These are phyloP conservation scores for Caenorhabditis sp. DNA, from an alignment of 2,888 invertebrate genomes.

Conservation along the genomic window DNA sequence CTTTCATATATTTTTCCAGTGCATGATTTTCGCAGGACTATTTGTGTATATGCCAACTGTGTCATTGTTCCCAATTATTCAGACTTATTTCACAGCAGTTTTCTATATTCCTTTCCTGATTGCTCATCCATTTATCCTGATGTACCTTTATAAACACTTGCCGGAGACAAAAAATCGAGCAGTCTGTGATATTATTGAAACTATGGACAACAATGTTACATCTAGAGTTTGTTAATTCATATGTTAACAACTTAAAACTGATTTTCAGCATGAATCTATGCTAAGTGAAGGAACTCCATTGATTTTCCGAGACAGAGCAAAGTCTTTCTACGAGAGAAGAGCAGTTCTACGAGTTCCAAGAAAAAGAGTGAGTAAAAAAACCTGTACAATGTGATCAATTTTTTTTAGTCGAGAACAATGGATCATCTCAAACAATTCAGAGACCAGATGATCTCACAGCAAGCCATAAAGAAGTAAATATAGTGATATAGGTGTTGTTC, in stretches of 20 bases:
- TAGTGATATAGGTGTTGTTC: too few species aligned
- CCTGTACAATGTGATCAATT: too few species aligned
- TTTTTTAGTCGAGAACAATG: background rate
- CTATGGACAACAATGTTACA: conserved; percentile 40
- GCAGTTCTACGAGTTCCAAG: background rate
- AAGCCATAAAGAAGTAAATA: background rate
- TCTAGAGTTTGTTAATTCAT: conserved; percentile 32
- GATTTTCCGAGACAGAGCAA: background rate
- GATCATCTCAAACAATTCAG: background rate
- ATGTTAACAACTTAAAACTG: conserved; percentile 7
- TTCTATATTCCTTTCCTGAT: conserved; percentile 31
- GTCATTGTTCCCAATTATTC: conserved; percentile 33
- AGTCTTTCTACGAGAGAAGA: background rate
- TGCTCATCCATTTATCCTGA: conserved; percentile 17
- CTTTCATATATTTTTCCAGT: conserved; percentile 33
- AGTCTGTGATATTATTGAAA: conserved; percentile 46
- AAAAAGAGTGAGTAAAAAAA: conserved; percentile 5
- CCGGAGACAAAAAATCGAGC: conserved; percentile 43
- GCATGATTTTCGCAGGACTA: conserved; percentile 18
- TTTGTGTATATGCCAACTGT: conserved; percentile 17
- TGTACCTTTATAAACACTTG: conserved; percentile 20
- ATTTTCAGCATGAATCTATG: conserved; percentile 1
- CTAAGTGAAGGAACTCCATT: conserved; percentile 6
- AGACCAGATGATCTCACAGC: background rate
- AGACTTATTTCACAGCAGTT: conserved; percentile 36